Conservation (phyloP, 2,797 vertebrate genomes). For the Xenentodon cancila region DNA sequence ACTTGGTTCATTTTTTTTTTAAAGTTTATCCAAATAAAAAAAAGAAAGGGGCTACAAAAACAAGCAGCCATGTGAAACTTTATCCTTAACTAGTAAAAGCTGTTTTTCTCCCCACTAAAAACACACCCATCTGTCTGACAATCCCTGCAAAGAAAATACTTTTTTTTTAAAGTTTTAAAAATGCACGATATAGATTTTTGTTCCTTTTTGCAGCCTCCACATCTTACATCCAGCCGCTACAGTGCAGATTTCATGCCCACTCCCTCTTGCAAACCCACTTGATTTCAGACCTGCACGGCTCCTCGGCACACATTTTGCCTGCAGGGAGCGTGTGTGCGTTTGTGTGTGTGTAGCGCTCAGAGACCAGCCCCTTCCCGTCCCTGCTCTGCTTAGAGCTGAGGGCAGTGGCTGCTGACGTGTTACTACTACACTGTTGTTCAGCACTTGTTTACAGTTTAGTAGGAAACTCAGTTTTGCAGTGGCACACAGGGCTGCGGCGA, state of each 20-base stretch:
- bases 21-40: too few relatives aligned
- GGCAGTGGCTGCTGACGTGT: conserved; percentile 85
- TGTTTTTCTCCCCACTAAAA: background rate
- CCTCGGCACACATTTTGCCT: conserved; percentile 16
- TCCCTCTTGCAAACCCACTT: conserved; percentile 3
- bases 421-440: conserved; percentile 85
- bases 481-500: conserved; percentile 29
- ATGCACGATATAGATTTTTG: background rate
- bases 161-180: too few relatives aligned
- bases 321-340: conserved; percentile 39
- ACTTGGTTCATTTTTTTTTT: too few relatives aligned
- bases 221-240: conserved; percentile 28
- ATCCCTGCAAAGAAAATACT: too few relatives aligned
- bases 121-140: background rate
- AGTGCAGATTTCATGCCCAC: conserved; percentile 21
- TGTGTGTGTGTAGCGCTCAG: conserved; percentile 3
- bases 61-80: background rate
- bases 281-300: conserved; percentile 35
- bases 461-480: conserved; percentile 15
- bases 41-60: too few relatives aligned
- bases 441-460: conserved; percentile 77
- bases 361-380: conserved; percentile 68
- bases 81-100: background rate
- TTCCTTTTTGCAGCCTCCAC: conserved; percentile 8
- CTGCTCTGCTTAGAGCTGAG: conserved; percentile 49